A percentile compares a stretch with the other conserved stretches of the same genome.
Conservation (phyloP, 2,113 vertebrate genomes). For the Okapia johnstoni region DNA sequence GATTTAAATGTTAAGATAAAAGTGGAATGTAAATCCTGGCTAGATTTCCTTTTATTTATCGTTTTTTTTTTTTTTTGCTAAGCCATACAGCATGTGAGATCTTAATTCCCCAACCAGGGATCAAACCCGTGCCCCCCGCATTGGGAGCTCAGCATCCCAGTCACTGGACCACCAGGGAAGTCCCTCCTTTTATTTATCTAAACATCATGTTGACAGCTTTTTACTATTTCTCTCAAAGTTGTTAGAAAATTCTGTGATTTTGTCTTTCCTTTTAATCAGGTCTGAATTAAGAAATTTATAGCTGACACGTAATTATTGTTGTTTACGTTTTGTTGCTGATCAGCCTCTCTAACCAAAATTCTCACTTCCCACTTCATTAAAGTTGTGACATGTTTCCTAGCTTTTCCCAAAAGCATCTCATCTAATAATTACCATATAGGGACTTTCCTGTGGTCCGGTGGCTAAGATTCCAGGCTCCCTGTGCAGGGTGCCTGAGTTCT, state of each 20-base stretch:
- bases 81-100: background rate
- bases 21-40: background rate
- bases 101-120: background rate
- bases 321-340: background rate
- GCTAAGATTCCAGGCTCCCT: background rate
- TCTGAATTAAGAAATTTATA: background rate
- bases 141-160: background rate
- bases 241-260: background rate
- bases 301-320: fast-evolving
- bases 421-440: background rate
- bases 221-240: background rate
- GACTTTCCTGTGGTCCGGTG: background rate
- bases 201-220: background rate
- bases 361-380: background rate
- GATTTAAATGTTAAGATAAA: background rate
- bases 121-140: background rate
- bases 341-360: background rate
- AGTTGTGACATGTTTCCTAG: background rate
- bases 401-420: background rate
- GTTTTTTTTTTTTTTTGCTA: background rate
- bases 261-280: background rate
- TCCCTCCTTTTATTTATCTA: background rate
- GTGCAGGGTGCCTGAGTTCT: background rate
- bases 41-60: background rate
- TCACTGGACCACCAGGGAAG: background rate